Evolutionary conservation across 2,797 vertebrate species (phyloP), one percentile per base, ranked within the genome.

Genomic region (Mallotus villosus): DNA sequence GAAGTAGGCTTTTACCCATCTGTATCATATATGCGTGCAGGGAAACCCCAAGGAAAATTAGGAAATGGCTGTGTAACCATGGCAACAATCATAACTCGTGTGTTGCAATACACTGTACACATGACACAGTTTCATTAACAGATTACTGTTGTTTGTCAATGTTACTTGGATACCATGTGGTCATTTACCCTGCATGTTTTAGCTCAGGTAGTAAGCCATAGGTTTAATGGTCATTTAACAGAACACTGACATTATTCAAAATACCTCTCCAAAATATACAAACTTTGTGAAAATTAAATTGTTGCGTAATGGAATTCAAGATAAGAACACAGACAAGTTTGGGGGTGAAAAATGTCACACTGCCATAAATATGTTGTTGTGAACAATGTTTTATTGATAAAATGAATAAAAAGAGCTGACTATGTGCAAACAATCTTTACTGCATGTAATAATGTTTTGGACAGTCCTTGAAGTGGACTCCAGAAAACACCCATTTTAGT

Each of bases 11-110:
- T 78, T 75, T 81, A 68, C 78, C 81, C 77, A 21, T 85, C 74
- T 88, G 88, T 91, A 84, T 92, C 91, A 89, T 81, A 78, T 58
- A 25, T 22, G 61, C 21, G 63, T 46, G 51, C 51, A 89, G 90
- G 83, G 90, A 86, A 90, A 90, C 92, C 91, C 92, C 87, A 27
- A 79, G 41, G 74, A 87, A 84, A 82, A 89, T 85, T 79, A 85
- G 78, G 74, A 84, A 61, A 74, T 83, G 76, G 83, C 65, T 21
- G 74, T 74, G 90, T 93, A 84, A 49, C 91, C 74, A 92, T 92
- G 88, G 90, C 68, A 85, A 92, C 88, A 7, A 79, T 67, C 81
- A 82, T 84, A 79, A 86, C 85, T 83, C 63, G 60, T 12, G 73
- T 84, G 73, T 81, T 87, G 76, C 22, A n/a, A 83, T 84, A 87